Base-by-base conservation (phyloP, 2,113 vertebrate genomes). In the Cryptotis parvus region DNA sequence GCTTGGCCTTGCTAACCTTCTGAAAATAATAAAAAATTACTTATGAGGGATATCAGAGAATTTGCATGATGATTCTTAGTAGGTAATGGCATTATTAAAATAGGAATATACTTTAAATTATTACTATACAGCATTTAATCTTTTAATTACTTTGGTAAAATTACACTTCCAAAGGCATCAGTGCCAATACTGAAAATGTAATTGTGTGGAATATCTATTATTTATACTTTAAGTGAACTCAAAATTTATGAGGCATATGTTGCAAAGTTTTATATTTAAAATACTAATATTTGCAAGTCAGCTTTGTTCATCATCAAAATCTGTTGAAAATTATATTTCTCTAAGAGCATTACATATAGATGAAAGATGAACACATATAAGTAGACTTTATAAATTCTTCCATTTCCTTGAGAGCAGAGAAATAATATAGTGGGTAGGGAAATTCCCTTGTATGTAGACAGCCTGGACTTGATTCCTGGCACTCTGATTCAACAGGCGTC, bases 81-180 rank as follows among this genome's bases (percentile, higher is more conserved):
- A 89, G 35, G 72, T 87, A 89, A 58, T 87, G 37, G 29, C 84
- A 96, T 89, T 63, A 82, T 90, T 91, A 77, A 94, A 49, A 87
- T 55, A 61, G 24, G 6, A 92, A 66, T 10, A 63, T 70, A 77
- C 84, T 63, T 72, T 61, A 96, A 55, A 92, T 92, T 81, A 7
- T 26, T 2, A 72, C 31, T 29, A 75, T 95, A 94, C 89, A 70
- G 15, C 16, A 85, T 73, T 16, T 79, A 37, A 26, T 94, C 61
- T 85, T 26, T 90, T 95, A 75, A 15, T 86, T n/a, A 86, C 81
- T 58, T 68, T 58, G 18, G 20, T 80, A 92, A 49, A 49, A 77
- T 73, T 94, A 2, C 73, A 68, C 69, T 85, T 92, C 14, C 45
- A 37, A 94, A 94, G 27, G 14, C 37, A 52, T 39, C 35, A 73